phyloP scores from a whole-genome alignment of 2,888 invertebrate species.

The Oasisia sp. region DNA sequence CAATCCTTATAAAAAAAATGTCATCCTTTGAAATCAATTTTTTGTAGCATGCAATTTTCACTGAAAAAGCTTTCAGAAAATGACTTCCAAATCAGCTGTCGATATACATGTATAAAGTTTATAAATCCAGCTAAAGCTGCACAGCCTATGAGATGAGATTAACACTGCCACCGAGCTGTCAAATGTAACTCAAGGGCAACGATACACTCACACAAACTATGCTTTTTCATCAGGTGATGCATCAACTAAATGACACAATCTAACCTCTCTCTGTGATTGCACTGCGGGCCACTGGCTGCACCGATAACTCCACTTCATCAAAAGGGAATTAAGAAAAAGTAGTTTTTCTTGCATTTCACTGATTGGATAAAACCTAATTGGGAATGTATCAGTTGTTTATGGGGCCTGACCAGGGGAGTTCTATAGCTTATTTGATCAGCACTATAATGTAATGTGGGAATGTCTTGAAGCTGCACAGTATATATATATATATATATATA shows the following conservation, averaged over 20 bases:
- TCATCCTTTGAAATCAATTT: neutral
- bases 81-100: neutral
- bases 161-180: neutral
- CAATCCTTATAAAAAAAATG: neutral
- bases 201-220: neutral
- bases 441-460: neutral
- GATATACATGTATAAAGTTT: neutral
- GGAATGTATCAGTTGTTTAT: neutral
- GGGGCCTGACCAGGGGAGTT: neutral
- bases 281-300: neutral
- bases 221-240: neutral
- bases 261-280: neutral
- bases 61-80: neutral
- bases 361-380: neutral
- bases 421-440: neutral
- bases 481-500: neutral
- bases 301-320: neutral
- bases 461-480: neutral
- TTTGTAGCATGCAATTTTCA: neutral
- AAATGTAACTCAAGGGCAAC: neutral
- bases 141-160: conserved; percentile 7
- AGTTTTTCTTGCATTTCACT: neutral
- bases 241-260: conserved; percentile 6
- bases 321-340: conserved; percentile 3
- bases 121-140: neutral